Evolutionary conservation across 1,140 invertebrate species (phyloP).

Genomic region (Hydropsyche tenuis): DNA sequence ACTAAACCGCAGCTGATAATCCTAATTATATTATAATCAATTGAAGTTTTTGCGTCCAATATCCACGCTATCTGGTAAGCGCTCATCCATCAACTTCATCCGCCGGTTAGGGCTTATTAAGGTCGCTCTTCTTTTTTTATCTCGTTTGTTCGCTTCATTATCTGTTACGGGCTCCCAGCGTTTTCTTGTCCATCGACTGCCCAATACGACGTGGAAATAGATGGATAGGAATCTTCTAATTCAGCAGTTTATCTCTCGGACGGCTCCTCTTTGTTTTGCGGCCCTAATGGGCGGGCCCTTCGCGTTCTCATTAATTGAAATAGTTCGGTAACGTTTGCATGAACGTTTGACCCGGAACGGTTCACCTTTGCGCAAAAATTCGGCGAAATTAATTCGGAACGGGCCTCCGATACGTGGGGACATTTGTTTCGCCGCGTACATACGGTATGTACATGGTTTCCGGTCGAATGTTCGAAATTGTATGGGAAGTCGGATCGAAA

Average conservation of each 20-base stretch:
- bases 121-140: slow-evolving; percentile 27
- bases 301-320: slow-evolving; percentile 1
- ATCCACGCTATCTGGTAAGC: slow-evolving; percentile 20
- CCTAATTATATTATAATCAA: too few relatives aligned
- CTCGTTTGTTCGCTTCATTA: slow-evolving; percentile 35
- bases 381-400: background rate
- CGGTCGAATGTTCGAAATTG: too few relatives aligned
- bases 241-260: slow-evolving; percentile 12
- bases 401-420: too few relatives aligned
- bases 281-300: background rate
- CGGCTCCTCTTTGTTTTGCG: background rate
- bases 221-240: slow-evolving; percentile 27
- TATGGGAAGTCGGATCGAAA: too few relatives aligned
- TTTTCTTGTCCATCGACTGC: slow-evolving; percentile 26
- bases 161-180: slow-evolving; percentile 23
- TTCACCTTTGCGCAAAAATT: background rate
- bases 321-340: background rate
- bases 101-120: slow-evolving; percentile 36
- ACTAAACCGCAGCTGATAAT: too few relatives aligned
- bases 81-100: slow-evolving; percentile 40
- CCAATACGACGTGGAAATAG: slow-evolving; percentile 23
- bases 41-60: background rate
- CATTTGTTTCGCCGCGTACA: too few relatives aligned
- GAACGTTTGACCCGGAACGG: background rate
- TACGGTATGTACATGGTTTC: too few relatives aligned